Conservation (phyloP, 2,797 vertebrate genomes). For the Loris lydekkerianus region DNA sequence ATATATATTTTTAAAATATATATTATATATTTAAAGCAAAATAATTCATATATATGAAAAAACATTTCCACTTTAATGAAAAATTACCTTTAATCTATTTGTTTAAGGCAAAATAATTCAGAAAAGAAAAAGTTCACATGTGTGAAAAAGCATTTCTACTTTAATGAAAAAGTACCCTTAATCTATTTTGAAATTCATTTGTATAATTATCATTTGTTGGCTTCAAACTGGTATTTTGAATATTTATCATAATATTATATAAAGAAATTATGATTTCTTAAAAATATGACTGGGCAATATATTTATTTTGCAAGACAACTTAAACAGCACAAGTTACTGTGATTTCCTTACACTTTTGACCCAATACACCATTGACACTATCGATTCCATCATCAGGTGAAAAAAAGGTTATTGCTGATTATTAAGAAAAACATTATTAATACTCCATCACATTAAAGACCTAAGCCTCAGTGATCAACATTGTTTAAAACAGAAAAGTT, state of each 20-base stretch:
- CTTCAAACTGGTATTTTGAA: neutral
- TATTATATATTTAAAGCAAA: neutral
- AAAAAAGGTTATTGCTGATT: neutral
- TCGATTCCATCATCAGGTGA: neutral
- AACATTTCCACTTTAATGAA: neutral
- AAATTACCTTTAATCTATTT: neutral
- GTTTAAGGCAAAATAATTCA: neutral
- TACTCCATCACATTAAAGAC: neutral
- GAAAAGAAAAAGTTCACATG: neutral
- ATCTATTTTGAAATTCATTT: neutral
- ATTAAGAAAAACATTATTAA: neutral
- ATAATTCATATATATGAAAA: neutral
- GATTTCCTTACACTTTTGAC: neutral
- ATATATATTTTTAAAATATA: neutral
- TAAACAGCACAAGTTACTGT: neutral
- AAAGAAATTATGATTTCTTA: neutral
- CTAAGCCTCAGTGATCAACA: neutral
- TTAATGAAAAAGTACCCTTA: neutral
- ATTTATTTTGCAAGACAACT: neutral
- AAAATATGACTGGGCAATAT: neutral
- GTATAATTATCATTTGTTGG: neutral
- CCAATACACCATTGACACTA: neutral
- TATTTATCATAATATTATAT: neutral
- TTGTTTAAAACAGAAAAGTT: neutral
- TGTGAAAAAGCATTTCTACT: neutral